Evolutionary conservation across 2,797 vertebrate genomes (phyloP).

Genomic region (Clarias platycephalus): DNA sequence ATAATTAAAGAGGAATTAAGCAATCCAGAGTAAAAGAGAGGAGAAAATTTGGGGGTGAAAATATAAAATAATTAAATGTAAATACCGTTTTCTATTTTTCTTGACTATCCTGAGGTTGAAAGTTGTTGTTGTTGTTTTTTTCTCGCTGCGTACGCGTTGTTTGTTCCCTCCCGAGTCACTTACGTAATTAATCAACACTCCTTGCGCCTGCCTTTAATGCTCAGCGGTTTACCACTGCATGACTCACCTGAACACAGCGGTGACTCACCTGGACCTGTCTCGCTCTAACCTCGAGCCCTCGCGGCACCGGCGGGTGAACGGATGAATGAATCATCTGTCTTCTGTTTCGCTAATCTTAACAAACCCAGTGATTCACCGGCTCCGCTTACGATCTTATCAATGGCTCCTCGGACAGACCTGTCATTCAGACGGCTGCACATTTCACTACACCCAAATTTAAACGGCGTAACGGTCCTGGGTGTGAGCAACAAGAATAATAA

Average conservation of each 20-base stretch:
- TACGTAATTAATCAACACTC: constrained; percentile 21
- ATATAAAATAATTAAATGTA: not conserved
- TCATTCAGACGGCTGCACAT: not conserved
- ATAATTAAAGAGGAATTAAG: not conserved
- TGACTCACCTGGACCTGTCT: constrained; percentile 49
- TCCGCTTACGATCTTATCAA: constrained; percentile 2
- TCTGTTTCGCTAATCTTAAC: constrained; percentile 29
- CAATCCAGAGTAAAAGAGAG: not conserved
- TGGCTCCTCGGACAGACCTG: not conserved
- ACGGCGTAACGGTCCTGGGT: too few relatives aligned
- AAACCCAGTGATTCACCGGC: constrained; percentile 24
- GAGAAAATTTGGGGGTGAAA: not conserved
- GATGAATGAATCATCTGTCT: constrained; percentile 36
- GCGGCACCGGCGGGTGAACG: constrained; percentile 15
- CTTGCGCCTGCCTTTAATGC: constrained; percentile 19
- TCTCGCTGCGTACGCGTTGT: not conserved
- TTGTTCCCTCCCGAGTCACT: not conserved
- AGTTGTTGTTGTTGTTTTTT: too few relatives aligned
- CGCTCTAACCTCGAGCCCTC: constrained; percentile 29
- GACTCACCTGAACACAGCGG: constrained; percentile 49
- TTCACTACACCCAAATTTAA: not conserved
- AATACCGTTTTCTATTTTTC: not conserved
- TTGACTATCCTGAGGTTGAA: not conserved
- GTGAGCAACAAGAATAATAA: not conserved
- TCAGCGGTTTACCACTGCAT: constrained; percentile 34